Conservation (phyloP, 2,888 invertebrate genomes). For the Tinea semifulvella region DNA sequence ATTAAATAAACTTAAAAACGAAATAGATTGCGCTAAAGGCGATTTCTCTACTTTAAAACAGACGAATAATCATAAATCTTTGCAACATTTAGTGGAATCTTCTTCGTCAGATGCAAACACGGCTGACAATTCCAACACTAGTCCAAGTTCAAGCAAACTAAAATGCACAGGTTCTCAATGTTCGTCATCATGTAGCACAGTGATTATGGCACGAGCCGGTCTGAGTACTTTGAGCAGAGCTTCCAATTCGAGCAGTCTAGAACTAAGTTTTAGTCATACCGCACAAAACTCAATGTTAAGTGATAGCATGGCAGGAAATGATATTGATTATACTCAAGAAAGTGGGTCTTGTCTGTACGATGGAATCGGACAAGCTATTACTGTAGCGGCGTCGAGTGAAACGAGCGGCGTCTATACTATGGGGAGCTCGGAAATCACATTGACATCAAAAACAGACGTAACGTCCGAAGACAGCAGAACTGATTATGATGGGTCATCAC, state of each 20-base stretch:
- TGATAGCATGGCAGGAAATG: constrained; percentile 74
- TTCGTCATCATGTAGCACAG: constrained; percentile 87
- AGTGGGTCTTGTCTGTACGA: constrained; percentile 68
- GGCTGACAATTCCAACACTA: constrained; percentile 61
- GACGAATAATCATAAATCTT: constrained; percentile 25
- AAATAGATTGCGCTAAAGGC: constrained; percentile 27
- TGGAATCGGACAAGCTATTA: constrained; percentile 58
- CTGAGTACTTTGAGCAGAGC: constrained; percentile 67
- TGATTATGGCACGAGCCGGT: constrained; percentile 73
- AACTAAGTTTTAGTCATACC: constrained; percentile 86
- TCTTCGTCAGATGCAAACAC: constrained; percentile 49
- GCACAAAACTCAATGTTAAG: constrained; percentile 85
- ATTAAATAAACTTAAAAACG: constrained; percentile 40
- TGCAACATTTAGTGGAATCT: constrained; percentile 39
- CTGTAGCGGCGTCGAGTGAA: constrained; percentile 78
- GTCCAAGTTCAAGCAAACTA: constrained; percentile 64
- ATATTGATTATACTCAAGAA: constrained; percentile 68
- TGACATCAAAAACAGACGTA: constrained; percentile 67
- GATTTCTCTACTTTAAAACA: not conserved
- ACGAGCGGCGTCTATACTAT: constrained; percentile 88
- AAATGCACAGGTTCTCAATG: constrained; percentile 83
- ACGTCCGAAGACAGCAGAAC: constrained; percentile 49
- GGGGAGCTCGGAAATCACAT: constrained; percentile 72
- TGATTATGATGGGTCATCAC: constrained; percentile 57
- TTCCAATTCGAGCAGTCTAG: constrained; percentile 83